These are phyloP conservation scores for Linhomoeus sp. DNA, from an alignment of 2,888 invertebrate genomes.

Conservation along the genomic window DNA sequence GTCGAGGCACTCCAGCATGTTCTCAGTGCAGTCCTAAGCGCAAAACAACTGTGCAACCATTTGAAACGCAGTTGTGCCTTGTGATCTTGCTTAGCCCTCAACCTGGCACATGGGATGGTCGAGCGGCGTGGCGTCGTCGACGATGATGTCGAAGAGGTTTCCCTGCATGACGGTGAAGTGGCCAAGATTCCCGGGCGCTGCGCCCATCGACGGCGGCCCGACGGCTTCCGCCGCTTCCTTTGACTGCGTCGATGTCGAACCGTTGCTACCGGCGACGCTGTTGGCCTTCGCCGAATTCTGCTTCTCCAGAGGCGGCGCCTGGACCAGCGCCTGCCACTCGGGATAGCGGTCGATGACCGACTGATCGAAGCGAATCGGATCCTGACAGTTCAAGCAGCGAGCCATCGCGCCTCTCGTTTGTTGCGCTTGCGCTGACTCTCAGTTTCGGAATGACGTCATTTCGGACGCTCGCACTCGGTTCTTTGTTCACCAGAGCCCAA, in stretches of 20 bases:
- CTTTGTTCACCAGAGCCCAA: too few relatives aligned
- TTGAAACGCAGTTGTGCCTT: neutral
- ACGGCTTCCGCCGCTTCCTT: too few relatives aligned
- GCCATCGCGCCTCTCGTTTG: neutral
- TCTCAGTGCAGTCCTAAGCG: constrained; percentile 15
- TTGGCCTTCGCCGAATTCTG: too few relatives aligned
- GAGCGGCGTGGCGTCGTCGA: constrained; percentile 2
- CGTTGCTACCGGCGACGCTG: too few relatives aligned
- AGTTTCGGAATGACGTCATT: too few relatives aligned
- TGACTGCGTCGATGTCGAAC: too few relatives aligned
- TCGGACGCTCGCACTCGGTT: too few relatives aligned
- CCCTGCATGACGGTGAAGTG: constrained; percentile 3
- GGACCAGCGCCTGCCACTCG: constrained; percentile 2
- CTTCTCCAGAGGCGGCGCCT: too few relatives aligned
- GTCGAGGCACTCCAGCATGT: constrained; percentile 14
- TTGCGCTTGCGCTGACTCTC: too few relatives aligned
- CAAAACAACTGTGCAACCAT: neutral
- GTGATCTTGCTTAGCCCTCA: neutral
- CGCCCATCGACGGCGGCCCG: too few relatives aligned
- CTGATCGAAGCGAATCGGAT: constrained; percentile 1
- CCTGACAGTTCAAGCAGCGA: constrained; percentile 2
- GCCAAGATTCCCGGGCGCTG: constrained; percentile 2
- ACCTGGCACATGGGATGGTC: constrained; percentile 5
- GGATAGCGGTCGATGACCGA: constrained; percentile 3
- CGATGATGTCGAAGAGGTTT: constrained; percentile 6